These are phyloP conservation scores for Mizuhopecten yessoensis DNA, from an alignment of 1,140 invertebrate genomes.

Conservation along the genomic window DNA sequence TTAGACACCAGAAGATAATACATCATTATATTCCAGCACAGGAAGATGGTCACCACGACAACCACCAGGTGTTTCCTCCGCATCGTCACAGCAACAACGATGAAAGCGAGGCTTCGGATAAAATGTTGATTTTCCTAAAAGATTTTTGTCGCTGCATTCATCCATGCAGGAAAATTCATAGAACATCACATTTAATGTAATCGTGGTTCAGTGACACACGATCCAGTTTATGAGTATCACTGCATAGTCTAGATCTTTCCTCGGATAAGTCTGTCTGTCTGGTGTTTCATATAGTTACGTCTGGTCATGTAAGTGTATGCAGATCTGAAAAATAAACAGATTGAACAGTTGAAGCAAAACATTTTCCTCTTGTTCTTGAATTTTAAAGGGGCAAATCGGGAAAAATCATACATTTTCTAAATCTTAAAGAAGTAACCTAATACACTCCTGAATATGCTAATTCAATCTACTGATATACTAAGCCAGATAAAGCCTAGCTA, in stretches of 20 bases:
- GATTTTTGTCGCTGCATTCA: background rate
- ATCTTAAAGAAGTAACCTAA: too few relatives aligned
- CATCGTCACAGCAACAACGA: constrained; percentile 44
- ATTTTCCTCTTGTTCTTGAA: too few relatives aligned
- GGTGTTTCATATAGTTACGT: too few relatives aligned
- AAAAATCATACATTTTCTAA: too few relatives aligned
- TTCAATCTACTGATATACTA: too few relatives aligned
- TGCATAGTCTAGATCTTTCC: background rate
- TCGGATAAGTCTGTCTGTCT: too few relatives aligned
- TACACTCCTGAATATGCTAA: too few relatives aligned
- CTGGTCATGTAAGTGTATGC: too few relatives aligned
- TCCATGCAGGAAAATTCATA: background rate
- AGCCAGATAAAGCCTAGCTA: too few relatives aligned
- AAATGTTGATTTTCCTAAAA: background rate
- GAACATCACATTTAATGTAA: background rate
- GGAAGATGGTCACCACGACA: constrained; percentile 64
- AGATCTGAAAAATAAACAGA: too few relatives aligned
- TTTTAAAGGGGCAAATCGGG: too few relatives aligned
- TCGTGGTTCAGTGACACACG: background rate
- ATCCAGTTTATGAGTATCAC: background rate
- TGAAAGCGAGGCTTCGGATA: background rate
- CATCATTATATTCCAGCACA: constrained; percentile 68
- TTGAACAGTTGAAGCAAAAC: too few relatives aligned
- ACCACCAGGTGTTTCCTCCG: constrained; percentile 64
- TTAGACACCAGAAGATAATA: constrained; percentile 65